These are phyloP conservation scores for Aporrectodea caliginosa DNA, from an alignment of 1,140 invertebrate genomes.

Conservation along the genomic window DNA sequence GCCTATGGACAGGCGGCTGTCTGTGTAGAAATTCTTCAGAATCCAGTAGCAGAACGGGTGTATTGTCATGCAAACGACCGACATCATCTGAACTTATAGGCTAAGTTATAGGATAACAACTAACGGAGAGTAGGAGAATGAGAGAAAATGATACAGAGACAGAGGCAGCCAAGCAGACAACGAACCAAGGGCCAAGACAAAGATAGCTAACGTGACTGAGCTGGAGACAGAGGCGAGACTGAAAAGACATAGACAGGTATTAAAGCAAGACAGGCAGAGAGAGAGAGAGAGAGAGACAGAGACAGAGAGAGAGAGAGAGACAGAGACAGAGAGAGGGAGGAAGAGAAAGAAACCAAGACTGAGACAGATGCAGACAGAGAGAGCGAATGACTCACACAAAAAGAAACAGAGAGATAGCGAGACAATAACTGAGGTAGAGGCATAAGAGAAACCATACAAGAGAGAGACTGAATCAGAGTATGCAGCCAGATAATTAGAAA, in stretches of 20 bases:
- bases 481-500: too few species aligned
- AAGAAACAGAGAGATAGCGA: neutral
- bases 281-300: neutral
- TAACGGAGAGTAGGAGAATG: neutral
- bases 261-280: too few species aligned
- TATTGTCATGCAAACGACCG: too few species aligned
- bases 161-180: neutral
- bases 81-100: too few species aligned
- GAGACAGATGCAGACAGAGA: neutral
- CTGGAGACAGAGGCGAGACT: neutral
- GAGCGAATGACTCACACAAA: neutral
- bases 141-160: neutral
- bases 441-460: neutral
- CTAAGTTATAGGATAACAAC: too few species aligned
- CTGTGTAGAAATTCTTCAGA: too few species aligned
- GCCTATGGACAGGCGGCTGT: too few species aligned
- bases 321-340: neutral
- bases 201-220: neutral
- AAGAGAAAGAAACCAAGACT: neutral
- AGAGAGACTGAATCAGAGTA: neutral
- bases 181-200: neutral
- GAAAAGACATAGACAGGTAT: too few species aligned
- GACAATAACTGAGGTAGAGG: neutral
- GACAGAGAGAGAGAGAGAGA: neutral
- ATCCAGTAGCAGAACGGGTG: too few species aligned